Evolutionary conservation across 1,140 invertebrate species (phyloP).

Genomic region (Bombus confusus): DNA sequence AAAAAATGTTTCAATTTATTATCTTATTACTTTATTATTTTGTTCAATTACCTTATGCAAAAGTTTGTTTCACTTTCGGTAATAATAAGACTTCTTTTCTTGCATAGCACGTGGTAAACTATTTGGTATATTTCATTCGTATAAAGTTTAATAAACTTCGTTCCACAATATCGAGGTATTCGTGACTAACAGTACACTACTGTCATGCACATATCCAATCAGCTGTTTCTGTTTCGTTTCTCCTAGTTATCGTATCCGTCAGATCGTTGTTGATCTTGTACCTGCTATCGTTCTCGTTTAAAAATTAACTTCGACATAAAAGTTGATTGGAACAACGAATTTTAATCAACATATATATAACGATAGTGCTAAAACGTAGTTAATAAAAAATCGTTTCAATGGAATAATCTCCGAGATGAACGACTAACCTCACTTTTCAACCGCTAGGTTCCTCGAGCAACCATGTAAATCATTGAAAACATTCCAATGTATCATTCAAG

Average conservation of each 20-base stretch:
- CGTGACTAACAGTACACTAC: not conserved
- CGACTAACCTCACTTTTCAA: slow-evolving; percentile 26
- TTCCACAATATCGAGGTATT: too few relatives aligned
- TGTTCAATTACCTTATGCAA: too few relatives aligned
- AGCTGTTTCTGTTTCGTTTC: slow-evolving; percentile 35
- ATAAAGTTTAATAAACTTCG: not conserved
- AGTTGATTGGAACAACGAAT: not conserved
- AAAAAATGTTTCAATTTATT: too few relatives aligned
- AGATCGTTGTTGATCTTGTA: not conserved
- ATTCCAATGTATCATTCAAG: slow-evolving; percentile 38
- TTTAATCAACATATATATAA: not conserved
- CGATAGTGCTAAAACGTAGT: not conserved
- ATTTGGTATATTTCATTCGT: not conserved
- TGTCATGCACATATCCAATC: slow-evolving; percentile 25
- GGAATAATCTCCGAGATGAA: not conserved
- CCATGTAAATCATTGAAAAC: slow-evolving; percentile 37
- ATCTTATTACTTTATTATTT: too few relatives aligned
- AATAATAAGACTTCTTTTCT: not conserved
- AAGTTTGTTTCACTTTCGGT: too few relatives aligned
- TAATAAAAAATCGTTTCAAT: not conserved
- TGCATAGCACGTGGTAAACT: too few relatives aligned
- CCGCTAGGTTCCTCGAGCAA: not conserved
- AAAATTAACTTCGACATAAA: not conserved
- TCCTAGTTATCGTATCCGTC: not conserved
- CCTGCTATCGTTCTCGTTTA: not conserved